These are phyloP conservation scores for Metacarcinus magister DNA, from an alignment of 2,888 invertebrate species.

Conservation along the genomic window DNA sequence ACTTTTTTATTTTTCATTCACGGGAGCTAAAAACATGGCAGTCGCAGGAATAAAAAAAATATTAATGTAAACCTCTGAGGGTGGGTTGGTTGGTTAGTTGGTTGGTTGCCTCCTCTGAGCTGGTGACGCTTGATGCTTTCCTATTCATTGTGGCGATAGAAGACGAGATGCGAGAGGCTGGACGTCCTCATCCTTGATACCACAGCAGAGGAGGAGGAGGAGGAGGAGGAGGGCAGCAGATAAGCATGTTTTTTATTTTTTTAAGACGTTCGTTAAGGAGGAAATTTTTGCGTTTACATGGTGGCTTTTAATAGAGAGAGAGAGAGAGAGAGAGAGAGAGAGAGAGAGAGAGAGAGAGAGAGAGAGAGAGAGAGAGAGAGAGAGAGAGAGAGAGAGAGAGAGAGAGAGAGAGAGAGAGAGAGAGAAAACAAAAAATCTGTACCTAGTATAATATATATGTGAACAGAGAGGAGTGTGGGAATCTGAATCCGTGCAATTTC, in stretches of 20 bases:
- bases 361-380: slow-evolving; percentile 26
- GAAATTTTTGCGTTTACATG: neutral
- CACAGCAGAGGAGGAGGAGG: too few species aligned
- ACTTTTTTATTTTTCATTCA: neutral
- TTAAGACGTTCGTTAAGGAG: neutral
- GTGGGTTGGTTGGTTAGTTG: too few species aligned
- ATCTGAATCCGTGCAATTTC: too few species aligned
- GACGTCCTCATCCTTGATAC: too few species aligned
- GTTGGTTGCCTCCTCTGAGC: too few species aligned
- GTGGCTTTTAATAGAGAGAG: neutral
- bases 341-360: slow-evolving; percentile 26
- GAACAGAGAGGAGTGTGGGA: too few species aligned
- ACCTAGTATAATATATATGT: too few species aligned
- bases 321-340: slow-evolving; percentile 26
- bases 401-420: too few species aligned
- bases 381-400: neutral
- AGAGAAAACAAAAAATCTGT: too few species aligned
- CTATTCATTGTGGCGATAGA: neutral
- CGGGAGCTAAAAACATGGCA: neutral
- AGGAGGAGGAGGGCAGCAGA: neutral
- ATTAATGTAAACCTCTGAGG: neutral
- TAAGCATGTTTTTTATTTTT: neutral
- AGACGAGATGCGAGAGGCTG: neutral
- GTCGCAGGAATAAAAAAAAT: neutral
- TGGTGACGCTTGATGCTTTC: neutral